Evolutionary conservation across 1,140 invertebrate genomes (phyloP), one percentile per base, ranked within the genome.

Genomic region (Psilanteris sp.): DNA sequence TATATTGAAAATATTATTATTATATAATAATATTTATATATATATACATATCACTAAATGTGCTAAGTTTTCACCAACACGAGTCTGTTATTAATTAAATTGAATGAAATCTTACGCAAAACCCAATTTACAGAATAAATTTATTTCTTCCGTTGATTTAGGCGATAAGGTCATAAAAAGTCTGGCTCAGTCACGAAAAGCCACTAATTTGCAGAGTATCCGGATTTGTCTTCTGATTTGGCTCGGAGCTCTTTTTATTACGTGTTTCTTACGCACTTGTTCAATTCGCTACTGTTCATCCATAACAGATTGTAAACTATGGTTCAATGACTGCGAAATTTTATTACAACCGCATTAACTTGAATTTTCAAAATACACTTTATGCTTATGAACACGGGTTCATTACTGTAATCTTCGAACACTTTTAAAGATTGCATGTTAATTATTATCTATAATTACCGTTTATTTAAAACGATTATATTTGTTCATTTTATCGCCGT

Each of bases 281-380:
- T 68, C 73, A 71, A 55, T 77, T 72, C 48, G 83, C 83, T 83
- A 86, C 83, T 79, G 83, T 85, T 84, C 83, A 83, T 79, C 81
- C 84, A 83, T 84, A 84, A 84, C 81, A 73, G 59, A 79, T 70
- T 62, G 72, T 64, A 59, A 52, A 62, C 44, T 46, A 57, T 64
- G 61, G 46, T 66, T 67, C 70, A 70, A 31, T 57, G 36, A 31
- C 32, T 36, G 14, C 48, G 22, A 54, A 79, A 73, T 79, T 81
- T 77, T 71, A 75, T 72, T 76, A 64, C 59, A 55, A 44, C 10
- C 16, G 27, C 52, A 32, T 32, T 48, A 52, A 27, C 34, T 29
- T 44, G 34, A 61, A 46, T 36, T 44, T 10, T 36, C 37, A 48
- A 5, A 26, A 18, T 39, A 16, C 14, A 62, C 67, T 82, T 82